These are phyloP conservation scores for Rhopalosiphum maidis DNA, from an alignment of 1,140 invertebrate species.

Conservation along the genomic window DNA sequence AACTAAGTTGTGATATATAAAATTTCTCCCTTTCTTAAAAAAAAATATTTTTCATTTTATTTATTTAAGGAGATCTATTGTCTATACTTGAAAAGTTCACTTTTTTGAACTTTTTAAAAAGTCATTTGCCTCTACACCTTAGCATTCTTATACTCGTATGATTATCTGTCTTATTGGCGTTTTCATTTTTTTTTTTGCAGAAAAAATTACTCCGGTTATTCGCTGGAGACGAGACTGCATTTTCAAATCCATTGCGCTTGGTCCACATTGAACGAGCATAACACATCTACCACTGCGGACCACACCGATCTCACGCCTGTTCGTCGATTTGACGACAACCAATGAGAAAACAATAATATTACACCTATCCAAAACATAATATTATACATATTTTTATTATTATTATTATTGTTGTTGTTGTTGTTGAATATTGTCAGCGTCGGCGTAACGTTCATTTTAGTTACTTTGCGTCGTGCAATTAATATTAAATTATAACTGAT, in stretches of 20 bases:
- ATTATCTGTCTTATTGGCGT: neutral
- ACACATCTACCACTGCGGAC: neutral
- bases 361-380: neutral
- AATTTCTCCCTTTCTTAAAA: too few relatives aligned
- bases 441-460: neutral
- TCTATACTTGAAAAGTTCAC: too few relatives aligned
- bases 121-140: too few relatives aligned
- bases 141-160: too few relatives aligned
- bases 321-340: neutral
- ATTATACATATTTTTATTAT: neutral
- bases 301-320: neutral
- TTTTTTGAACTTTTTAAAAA: too few relatives aligned
- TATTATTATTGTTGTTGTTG: neutral
- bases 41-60: too few relatives aligned
- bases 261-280: constrained; percentile 65
- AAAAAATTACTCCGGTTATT: constrained; percentile 65
- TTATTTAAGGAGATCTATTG: too few relatives aligned
- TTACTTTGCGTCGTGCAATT: neutral
- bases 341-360: neutral
- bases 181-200: constrained; percentile 57
- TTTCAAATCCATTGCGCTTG: constrained; percentile 88
- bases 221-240: constrained; percentile 88
- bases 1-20: too few relatives aligned
- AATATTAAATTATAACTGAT: neutral
- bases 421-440: neutral